A percentile compares a stretch with the other conserved stretches of the same genome.
These are phyloP conservation scores for Caenorhabditis japonica DNA, from an alignment of 2,888 invertebrate species.

Conservation along the genomic window DNA sequence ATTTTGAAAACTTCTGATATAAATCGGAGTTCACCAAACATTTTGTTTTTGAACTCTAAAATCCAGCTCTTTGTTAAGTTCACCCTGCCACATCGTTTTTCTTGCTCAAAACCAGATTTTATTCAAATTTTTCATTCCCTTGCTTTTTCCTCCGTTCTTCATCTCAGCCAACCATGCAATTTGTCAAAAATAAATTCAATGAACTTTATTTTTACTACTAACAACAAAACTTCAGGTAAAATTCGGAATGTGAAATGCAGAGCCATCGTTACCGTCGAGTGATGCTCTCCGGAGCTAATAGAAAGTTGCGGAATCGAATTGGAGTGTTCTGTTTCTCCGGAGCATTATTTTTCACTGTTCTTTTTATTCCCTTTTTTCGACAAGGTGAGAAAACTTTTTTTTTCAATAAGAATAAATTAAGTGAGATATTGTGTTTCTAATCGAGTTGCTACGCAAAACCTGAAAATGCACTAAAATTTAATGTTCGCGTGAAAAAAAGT, in stretches of 20 bases:
- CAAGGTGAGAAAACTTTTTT: constrained; percentile 20
- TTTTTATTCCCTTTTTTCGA: constrained; percentile 21
- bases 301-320: constrained; percentile 24
- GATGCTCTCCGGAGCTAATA: constrained; percentile 12
- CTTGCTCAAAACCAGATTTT: constrained; percentile 11
- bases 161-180: constrained; percentile 8
- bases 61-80: background rate
- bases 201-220: constrained; percentile 7
- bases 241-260: constrained; percentile 38
- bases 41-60: too few relatives aligned
- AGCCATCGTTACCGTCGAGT: constrained; percentile 18
- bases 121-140: too few relatives aligned
- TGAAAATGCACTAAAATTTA: too few relatives aligned
- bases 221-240: constrained; percentile 5
- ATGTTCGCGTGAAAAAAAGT: too few relatives aligned
- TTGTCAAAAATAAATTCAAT: constrained; percentile 34
- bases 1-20: too few relatives aligned
- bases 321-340: constrained; percentile 11
- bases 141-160: background rate
- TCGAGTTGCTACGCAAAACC: too few relatives aligned
- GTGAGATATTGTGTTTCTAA: too few relatives aligned
- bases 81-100: constrained; percentile 17
- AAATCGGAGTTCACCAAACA: too few relatives aligned
- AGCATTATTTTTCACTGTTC: constrained; percentile 20
- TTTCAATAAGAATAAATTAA: too few relatives aligned